Evolutionary conservation across 2,888 invertebrate species (phyloP).

Genomic region (Macroteleia sp.): DNA sequence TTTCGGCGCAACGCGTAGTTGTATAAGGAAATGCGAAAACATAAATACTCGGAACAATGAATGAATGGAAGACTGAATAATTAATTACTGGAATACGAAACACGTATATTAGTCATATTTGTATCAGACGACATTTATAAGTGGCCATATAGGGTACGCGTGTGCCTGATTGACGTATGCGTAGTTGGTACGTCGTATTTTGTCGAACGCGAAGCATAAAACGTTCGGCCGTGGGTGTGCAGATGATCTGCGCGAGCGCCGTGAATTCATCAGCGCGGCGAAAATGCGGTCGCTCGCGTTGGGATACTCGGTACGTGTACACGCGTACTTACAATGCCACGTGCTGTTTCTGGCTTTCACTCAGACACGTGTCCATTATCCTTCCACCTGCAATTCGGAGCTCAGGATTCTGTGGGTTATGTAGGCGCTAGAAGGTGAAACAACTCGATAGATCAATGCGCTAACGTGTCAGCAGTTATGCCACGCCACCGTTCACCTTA

Average conservation of each 20-base stretch:
- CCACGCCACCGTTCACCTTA: constrained; percentile 19
- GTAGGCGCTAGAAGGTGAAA: constrained; percentile 43
- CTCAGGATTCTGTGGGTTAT: constrained; percentile 36
- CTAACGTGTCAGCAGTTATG: constrained; percentile 25
- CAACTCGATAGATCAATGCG: constrained; percentile 36
- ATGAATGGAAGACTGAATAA: too few relatives aligned
- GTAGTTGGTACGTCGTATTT: constrained; percentile 9
- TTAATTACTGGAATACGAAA: too few relatives aligned
- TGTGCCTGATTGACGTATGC: constrained; percentile 5
- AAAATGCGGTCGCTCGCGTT: constrained; percentile 48
- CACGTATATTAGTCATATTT: too few relatives aligned
- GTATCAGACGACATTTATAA: too few relatives aligned
- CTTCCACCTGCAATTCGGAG: constrained; percentile 48
- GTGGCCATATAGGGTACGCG: constrained; percentile 39
- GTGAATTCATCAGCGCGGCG: constrained; percentile 27
- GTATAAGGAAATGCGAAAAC: too few relatives aligned
- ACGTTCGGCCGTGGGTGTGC: constrained; percentile 28
- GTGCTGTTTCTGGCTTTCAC: constrained; percentile 55
- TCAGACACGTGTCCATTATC: constrained; percentile 60
- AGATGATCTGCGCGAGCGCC: constrained; percentile 34
- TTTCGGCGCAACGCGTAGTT: too few relatives aligned
- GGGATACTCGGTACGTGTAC: constrained; percentile 27
- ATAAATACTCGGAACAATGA: too few relatives aligned
- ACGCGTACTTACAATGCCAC: constrained; percentile 48
- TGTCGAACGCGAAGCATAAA: constrained; percentile 17